Base-by-base conservation (phyloP, 2,888 invertebrate genomes). In the Hesperia comma region DNA sequence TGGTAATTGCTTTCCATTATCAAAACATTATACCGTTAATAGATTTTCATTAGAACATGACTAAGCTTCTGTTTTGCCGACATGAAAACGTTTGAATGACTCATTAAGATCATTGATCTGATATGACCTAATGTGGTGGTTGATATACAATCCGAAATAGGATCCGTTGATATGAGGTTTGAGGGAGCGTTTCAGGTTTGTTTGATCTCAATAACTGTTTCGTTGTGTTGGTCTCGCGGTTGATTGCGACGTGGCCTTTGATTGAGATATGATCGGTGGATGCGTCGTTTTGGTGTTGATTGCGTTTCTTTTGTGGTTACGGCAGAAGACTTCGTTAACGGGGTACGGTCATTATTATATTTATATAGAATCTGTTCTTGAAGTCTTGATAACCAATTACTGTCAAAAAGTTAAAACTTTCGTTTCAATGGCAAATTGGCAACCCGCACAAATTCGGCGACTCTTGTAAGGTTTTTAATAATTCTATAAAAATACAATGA, bases 101-200 rank as follows among this genome's bases (percentile, higher is more conserved):
- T 64, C 64, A 64, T 58, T 53, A 40, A 33, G 51, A 41, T 57
- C 64, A 41, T 64, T 58, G 57, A 64, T 64, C 57, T 26, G 58
- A 64, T 64, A 57, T 58, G 64, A 64, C 58, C 64, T 53, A 58
- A 51, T 64, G 57, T 53, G 64, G 64, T 40, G 21, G 54, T 26
- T 55, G 55, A 56, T 46, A 56, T 56, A 21, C 10, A 37, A 49
- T 46, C 49, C 19, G 64, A 56, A 53, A 64, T 51, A 53, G 14
- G 41, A 64, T 57, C 63, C 26, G 12, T 14, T 14, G 21, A n/a
- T 57, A 14, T 37, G 63, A 64, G 63, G 63, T 64, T 64, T 63
- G 46, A 57, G 57, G 49, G 8, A 26, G 12, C 46, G 46, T 63
- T 56, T 46, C 26, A 46, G 55, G 55, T 32, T 46, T 33, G 21